Base-by-base conservation (phyloP, 2,888 invertebrate species). In the Clistopyga incitator region DNA sequence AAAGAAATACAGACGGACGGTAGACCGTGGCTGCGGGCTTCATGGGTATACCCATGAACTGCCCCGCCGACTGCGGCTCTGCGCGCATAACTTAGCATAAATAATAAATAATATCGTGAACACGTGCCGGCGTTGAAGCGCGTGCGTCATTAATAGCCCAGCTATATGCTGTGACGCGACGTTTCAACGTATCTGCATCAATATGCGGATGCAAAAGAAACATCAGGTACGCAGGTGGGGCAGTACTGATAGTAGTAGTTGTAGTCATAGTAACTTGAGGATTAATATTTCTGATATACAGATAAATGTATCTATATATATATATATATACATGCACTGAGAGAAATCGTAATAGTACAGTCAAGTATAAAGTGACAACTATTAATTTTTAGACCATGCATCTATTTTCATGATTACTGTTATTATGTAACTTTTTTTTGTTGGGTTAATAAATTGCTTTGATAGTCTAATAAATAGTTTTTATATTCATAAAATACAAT, bases 51-150 rank as follows among this genome's bases (percentile, higher is more conserved):
- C 88, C 90, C 89, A 89, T 91, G 90, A 87, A 89, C 89, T 88
- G 79, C 67, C 78, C 77, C 80, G 77, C 76, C 92, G 82, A 85
- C 84, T 75, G 75, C 81, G 81, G 89, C 88, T 89, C 86, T 78
- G 78, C 75, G 81, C 81, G 93, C 92, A 92, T 93, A 92, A 92
- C 89, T 92, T 92, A 92, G 91, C 93, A 92, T 93, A 92, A 92
- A 92, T 93, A 92, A 92, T 92, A 92, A 93, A 92, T 91, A 92
- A 92, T 92, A 92, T 91, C 90, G 88, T 89, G 90, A 90, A 90
- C 91, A 90, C 91, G 92, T 91, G 92, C 91, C 90, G 85, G 88
- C 88, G 90, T 89, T 89, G 90, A 90, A 88, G 89, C 89, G 88
- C 89, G 87, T 87, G 90, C 90, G 89, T 90, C 90, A 89, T 90